Evolutionary conservation across 2,797 vertebrate species (phyloP).

Genomic region (Morelia viridis): DNA sequence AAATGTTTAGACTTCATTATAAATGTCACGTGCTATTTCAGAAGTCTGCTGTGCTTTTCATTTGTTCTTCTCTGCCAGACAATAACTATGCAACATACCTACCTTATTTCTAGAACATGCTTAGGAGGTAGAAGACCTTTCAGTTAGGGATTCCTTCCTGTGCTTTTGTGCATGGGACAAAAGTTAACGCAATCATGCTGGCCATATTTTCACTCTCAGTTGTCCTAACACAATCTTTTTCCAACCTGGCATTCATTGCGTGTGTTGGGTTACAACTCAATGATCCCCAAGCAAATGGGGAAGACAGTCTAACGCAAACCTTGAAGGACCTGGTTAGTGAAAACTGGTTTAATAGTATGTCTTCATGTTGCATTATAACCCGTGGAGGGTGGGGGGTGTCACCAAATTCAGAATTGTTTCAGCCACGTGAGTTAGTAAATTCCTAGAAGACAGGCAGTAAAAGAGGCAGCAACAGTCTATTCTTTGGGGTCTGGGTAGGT

Average conservation of each 20-base stretch:
- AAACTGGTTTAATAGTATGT: background rate
- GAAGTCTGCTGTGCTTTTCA: background rate
- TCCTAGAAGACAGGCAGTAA: too few relatives aligned
- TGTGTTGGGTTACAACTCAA: background rate
- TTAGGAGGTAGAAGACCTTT: background rate
- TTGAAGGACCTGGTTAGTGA: background rate
- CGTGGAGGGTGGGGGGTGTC: too few relatives aligned
- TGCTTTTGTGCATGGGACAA: background rate
- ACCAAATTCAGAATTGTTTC: background rate
- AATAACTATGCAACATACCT: background rate
- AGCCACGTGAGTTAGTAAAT: background rate
- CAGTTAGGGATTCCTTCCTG: background rate
- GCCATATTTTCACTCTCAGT: background rate
- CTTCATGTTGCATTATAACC: background rate
- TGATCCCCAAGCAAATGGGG: background rate
- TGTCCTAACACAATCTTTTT: background rate
- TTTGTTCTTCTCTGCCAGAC: background rate
- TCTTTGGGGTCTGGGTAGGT: too few relatives aligned
- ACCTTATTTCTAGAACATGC: background rate
- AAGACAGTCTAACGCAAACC: background rate
- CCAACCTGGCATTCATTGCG: background rate
- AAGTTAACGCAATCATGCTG: background rate
- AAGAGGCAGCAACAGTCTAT: background rate
- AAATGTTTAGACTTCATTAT: background rate
- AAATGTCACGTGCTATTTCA: background rate